Evolutionary conservation across 2,888 invertebrate genomes (phyloP).

Genomic region (Lasioglossum vierecki): DNA sequence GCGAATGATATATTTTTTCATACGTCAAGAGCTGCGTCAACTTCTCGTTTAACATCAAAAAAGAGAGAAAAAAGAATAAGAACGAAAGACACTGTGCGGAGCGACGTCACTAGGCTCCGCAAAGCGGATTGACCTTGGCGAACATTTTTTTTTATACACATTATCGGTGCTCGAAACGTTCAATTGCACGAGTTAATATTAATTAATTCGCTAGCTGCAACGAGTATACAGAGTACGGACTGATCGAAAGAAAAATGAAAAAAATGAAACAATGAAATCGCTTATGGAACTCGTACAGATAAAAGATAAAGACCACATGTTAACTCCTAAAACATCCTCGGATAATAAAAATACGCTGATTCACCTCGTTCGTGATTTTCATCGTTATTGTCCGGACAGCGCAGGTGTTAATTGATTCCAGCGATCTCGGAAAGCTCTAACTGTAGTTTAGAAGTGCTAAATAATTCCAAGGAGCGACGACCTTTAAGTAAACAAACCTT

Average conservation of each 20-base stretch:
- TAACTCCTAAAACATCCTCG: neutral
- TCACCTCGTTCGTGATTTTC: neutral
- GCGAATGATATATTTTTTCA: constrained; percentile 43
- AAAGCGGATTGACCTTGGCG: neutral
- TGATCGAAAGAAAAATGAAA: neutral
- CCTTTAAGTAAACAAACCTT: neutral
- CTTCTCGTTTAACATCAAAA: neutral
- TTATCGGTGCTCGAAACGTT: neutral
- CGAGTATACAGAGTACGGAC: neutral
- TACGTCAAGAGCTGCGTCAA: constrained; percentile 22
- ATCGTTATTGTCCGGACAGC: neutral
- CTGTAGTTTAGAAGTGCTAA: neutral
- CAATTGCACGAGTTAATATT: neutral
- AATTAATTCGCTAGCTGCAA: neutral
- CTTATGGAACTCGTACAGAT: neutral
- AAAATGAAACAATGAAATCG: neutral
- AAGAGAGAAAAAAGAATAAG: neutral
- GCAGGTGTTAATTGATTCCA: neutral
- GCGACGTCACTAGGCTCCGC: neutral
- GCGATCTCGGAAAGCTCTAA: neutral
- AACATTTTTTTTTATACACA: neutral
- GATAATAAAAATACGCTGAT: neutral
- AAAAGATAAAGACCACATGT: neutral
- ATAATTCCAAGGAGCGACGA: neutral
- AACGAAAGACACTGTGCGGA: neutral